These are phyloP conservation scores for Drosophila littoralis DNA, from an alignment of 1,140 invertebrate species.

Conservation along the genomic window DNA sequence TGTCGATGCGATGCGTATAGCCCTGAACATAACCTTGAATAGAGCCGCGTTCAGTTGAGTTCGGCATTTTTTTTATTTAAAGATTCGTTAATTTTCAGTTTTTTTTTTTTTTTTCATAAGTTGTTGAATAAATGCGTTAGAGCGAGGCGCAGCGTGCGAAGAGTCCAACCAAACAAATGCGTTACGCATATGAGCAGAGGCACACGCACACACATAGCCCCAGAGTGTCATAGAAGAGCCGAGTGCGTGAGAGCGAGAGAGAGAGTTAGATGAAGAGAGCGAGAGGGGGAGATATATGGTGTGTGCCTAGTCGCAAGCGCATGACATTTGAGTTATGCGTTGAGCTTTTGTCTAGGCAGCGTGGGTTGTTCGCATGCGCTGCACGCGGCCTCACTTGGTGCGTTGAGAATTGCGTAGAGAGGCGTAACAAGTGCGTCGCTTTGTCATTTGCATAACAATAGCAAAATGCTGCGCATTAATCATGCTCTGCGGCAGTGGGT, in stretches of 20 bases:
- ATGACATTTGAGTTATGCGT: slow-evolving; percentile 63
- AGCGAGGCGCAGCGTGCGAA: slow-evolving; percentile 54
- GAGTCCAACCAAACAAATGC: slow-evolving; percentile 57
- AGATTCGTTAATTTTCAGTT: slow-evolving; percentile 73
- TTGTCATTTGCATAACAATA: slow-evolving; percentile 24
- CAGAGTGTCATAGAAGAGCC: slow-evolving; percentile 3
- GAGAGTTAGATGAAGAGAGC: slow-evolving; percentile 9
- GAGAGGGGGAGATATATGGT: slow-evolving; percentile 13
- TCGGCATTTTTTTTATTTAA: slow-evolving; percentile 70
- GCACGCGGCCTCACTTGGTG: slow-evolving; percentile 14
- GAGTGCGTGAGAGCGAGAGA: slow-evolving; percentile 3
- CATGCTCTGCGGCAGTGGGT: slow-evolving; percentile 4
- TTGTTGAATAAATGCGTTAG: slow-evolving; percentile 69
- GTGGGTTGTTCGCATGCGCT: slow-evolving; percentile 48
- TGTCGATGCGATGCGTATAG: slow-evolving; percentile 79
- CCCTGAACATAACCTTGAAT: slow-evolving; percentile 83
- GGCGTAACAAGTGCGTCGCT: slow-evolving; percentile 5
- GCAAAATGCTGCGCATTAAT: slow-evolving; percentile 5
- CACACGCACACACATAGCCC: slow-evolving; percentile 20
- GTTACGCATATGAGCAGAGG: slow-evolving; percentile 69
- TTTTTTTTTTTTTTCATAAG: slow-evolving; percentile 56
- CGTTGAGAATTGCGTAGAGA: slow-evolving; percentile 27
- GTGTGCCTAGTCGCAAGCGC: slow-evolving; percentile 42
- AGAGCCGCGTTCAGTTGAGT: slow-evolving; percentile 54
- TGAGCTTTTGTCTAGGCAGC: slow-evolving; percentile 28